Percentiles rank a stretch among this genome's conserved stretches.
Evolutionary conservation across 2,113 vertebrate genomes (phyloP).

Genomic region (Pedetes capensis): DNA sequence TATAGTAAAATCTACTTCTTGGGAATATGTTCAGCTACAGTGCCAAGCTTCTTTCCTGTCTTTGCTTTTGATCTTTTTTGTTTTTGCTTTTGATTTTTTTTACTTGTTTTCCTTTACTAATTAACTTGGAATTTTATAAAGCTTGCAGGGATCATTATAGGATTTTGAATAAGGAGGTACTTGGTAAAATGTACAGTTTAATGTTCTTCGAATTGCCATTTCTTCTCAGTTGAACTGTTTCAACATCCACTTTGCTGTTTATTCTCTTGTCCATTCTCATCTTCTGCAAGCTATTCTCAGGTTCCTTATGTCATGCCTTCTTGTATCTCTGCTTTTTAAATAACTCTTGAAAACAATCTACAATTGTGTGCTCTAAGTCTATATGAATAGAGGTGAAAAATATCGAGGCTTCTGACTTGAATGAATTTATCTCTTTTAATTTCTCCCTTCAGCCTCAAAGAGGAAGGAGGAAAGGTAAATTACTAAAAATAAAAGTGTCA

Average conservation of each 20-base stretch:
- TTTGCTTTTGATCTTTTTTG: no score
- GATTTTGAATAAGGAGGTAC: background rate
- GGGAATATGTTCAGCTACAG: no score
- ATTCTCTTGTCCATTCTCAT: background rate
- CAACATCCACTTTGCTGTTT: background rate
- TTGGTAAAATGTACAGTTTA: background rate
- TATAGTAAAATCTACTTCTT: no score
- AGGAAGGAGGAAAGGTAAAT: background rate
- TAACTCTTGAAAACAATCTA: background rate
- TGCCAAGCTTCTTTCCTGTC: no score
- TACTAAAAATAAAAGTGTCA: background rate
- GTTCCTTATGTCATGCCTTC: background rate
- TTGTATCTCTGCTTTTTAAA: background rate
- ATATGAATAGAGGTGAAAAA: background rate
- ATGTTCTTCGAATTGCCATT: no score
- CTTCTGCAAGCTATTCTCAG: background rate
- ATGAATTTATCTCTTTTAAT: background rate
- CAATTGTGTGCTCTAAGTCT: background rate
- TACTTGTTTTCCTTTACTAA: background rate
- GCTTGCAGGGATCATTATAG: background rate
- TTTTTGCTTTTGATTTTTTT: no score
- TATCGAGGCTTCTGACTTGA: background rate
- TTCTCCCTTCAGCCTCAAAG: background rate
- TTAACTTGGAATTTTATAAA: background rate
- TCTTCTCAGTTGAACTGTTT: background rate